phyloP scores from a whole-genome alignment of 1,140 invertebrate species.

The Armadillidium nasatum region DNA sequence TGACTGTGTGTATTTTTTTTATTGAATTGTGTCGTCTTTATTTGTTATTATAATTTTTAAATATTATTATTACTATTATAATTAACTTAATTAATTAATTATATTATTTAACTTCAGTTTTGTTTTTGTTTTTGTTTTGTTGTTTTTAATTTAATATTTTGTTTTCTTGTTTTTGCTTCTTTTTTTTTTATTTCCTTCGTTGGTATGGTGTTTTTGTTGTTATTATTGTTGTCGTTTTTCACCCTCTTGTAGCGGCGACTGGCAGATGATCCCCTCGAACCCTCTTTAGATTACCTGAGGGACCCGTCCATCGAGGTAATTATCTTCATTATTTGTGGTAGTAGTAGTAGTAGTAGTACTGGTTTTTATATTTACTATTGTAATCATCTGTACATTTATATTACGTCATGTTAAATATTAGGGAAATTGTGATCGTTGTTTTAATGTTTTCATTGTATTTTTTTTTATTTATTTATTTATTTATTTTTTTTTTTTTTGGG shows the following conservation, averaged over 20 bases:
- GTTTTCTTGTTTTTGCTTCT: slow-evolving; percentile 53
- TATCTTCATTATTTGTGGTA: not conserved
- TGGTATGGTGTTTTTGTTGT: slow-evolving; percentile 50
- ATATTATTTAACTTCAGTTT: not conserved
- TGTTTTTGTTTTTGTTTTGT: not conserved
- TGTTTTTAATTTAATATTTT: not conserved
- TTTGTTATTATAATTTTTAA: not conserved
- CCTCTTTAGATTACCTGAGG: slow-evolving; percentile 76
- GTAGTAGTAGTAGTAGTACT: no score
- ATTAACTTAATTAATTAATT: not conserved
- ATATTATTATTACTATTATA: not conserved
- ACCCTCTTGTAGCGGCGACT: slow-evolving; percentile 36
- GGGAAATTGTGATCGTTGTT: no score
- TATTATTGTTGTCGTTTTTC: slow-evolving; percentile 43
- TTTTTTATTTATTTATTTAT: no score
- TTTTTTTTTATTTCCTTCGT: slow-evolving; percentile 53
- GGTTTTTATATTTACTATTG: no score
- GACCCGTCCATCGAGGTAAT: slow-evolving; percentile 66
- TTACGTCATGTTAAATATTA: no score
- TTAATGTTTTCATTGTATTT: no score
- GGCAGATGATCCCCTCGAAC: slow-evolving; percentile 44
- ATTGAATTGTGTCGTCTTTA: not conserved
- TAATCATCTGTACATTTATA: no score
- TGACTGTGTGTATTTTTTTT: not conserved
- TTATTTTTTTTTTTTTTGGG: no score